Evolutionary conservation across 2,797 vertebrate genomes (phyloP).

Genomic region (Hirundo rustica): DNA sequence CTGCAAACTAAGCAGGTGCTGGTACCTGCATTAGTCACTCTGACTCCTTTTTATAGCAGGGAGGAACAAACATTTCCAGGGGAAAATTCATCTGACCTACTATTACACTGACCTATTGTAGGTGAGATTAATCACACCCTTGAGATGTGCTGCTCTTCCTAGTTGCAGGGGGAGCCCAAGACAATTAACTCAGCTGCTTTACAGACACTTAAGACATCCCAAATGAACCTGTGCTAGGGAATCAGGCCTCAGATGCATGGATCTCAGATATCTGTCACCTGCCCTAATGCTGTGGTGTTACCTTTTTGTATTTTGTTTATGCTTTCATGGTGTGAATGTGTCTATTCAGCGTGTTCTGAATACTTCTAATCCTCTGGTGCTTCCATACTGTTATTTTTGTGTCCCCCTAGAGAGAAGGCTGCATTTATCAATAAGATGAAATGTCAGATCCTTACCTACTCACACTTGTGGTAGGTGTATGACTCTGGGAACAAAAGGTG

Average conservation of each 20-base stretch:
- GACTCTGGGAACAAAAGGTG: neutral
- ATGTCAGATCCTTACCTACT: neutral
- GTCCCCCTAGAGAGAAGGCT: neutral
- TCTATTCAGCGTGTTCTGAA: neutral
- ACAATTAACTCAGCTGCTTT: neutral
- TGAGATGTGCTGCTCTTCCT: neutral
- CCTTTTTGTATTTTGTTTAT: neutral
- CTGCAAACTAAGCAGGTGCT: neutral
- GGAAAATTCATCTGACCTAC: slow-evolving; percentile 17
- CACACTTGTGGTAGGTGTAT: neutral
- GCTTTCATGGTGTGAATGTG: neutral
- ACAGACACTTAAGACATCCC: neutral
- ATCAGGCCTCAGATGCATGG: neutral
- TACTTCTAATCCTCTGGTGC: neutral
- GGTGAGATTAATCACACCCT: neutral
- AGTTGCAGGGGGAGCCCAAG: neutral
- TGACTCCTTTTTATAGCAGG: neutral
- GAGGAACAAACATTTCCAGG: neutral
- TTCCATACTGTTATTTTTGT: neutral
- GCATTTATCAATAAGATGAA: neutral
- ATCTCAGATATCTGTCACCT: neutral
- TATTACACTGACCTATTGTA: slow-evolving; percentile 3
- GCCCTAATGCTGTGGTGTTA: neutral
- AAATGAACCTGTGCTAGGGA: neutral
- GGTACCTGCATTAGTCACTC: neutral